A percentile compares a stretch with the other conserved stretches of the same genome.
Evolutionary conservation across 2,888 invertebrate genomes (phyloP).

Genomic region (Molorchus minor): DNA sequence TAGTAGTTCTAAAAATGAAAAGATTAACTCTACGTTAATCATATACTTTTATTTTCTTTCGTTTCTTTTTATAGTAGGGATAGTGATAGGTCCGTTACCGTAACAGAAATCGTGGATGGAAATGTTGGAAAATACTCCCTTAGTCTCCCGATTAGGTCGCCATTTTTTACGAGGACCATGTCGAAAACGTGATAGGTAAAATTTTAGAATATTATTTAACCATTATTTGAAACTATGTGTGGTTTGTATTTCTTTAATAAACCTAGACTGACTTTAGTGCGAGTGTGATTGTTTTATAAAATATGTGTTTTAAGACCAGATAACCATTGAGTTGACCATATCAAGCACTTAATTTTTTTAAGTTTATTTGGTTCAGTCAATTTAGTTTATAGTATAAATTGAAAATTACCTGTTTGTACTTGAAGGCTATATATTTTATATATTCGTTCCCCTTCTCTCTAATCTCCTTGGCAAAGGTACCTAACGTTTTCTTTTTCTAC

Average conservation of each 20-base stretch:
- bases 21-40: no score
- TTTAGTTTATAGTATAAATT: no score
- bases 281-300: constrained; percentile 26
- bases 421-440: no score
- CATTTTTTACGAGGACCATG: constrained; percentile 55
- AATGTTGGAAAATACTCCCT: constrained; percentile 34
- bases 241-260: constrained; percentile 38
- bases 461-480: no score
- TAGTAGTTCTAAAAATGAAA: not conserved
- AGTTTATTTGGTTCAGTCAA: no score
- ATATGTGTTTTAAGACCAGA: no score
- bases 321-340: no score
- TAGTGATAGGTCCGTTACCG: constrained; percentile 58
- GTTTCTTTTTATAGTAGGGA: constrained; percentile 53
- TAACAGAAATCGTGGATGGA: constrained; percentile 56
- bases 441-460: no score
- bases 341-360: no score
- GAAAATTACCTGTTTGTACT: no score
- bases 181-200: constrained; percentile 52
- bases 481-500: no score
- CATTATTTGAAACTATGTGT: constrained; percentile 3
- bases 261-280: constrained; percentile 48
- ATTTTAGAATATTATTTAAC: constrained; percentile 15
- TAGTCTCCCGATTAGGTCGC: constrained; percentile 47
- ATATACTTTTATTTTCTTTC: constrained; percentile 34